These are phyloP conservation scores for Sphenodon punctatus DNA, from an alignment of 2,797 vertebrate genomes.

Conservation along the genomic window DNA sequence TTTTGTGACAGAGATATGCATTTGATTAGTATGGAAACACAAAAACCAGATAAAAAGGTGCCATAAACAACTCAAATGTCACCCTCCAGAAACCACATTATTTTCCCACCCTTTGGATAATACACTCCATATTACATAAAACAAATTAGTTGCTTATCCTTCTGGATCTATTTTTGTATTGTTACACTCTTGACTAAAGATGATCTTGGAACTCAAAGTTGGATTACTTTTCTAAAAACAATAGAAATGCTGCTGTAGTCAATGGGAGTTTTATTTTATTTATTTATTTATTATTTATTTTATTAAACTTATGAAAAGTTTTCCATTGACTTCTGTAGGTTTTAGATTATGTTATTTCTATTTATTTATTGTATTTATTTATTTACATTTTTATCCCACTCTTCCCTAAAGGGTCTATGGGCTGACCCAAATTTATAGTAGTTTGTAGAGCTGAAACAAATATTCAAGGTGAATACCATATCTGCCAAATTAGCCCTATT, in stretches of 20 bases:
- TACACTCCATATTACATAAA: not conserved
- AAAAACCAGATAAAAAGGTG: not conserved
- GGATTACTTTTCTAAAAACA: not conserved
- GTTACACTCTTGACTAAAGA: not conserved
- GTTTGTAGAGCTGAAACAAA: too few species aligned
- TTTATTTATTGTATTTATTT: too few species aligned
- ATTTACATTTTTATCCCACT: too few species aligned
- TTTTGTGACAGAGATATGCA: conserved; percentile 1
- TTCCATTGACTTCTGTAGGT: too few species aligned
- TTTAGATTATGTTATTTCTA: too few species aligned
- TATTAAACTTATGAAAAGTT: too few species aligned
- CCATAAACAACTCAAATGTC: not conserved
- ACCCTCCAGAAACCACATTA: not conserved
- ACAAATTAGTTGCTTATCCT: not conserved
- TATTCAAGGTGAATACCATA: too few species aligned
- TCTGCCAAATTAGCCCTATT: too few species aligned
- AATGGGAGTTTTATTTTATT: not conserved
- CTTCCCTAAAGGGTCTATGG: too few species aligned
- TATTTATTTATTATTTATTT: too few species aligned
- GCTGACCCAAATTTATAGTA: too few species aligned
- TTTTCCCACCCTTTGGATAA: not conserved
- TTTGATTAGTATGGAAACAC: conserved; percentile 7
- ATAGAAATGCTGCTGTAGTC: not conserved
- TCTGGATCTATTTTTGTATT: not conserved
- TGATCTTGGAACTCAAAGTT: not conserved